phyloP scores from a whole-genome alignment of 2,888 invertebrate species.

The Scaptomyza flava region DNA sequence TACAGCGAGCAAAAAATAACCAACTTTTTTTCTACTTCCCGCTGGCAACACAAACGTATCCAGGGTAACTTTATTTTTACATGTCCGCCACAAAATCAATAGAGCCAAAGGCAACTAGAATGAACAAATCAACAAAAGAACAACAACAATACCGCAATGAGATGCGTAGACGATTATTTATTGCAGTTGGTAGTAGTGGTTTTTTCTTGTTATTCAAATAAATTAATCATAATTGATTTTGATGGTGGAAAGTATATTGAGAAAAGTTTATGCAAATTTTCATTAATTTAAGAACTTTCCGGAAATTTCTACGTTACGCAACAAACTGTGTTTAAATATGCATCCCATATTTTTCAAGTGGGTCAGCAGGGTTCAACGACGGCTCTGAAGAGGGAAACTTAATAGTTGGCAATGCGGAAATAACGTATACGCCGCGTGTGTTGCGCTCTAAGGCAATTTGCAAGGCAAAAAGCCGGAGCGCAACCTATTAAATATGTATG shows the following conservation, averaged over 20 bases:
- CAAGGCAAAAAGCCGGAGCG: constrained; percentile 21
- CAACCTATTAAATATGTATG: constrained; percentile 60
- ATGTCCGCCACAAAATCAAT: constrained; percentile 55
- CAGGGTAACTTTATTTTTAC: constrained; percentile 49
- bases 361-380: constrained; percentile 59
- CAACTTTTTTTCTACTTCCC: constrained; percentile 21
- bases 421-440: constrained; percentile 51
- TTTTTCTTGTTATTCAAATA: constrained; percentile 1
- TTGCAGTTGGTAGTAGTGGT: not conserved
- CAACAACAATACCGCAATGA: constrained; percentile 1
- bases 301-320: not conserved
- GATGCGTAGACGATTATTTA: constrained; percentile 6
- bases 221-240: constrained; percentile 6
- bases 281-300: too few relatives aligned
- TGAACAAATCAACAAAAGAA: constrained; percentile 6
- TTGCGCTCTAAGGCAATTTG: constrained; percentile 36
- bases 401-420: constrained; percentile 57
- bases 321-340: not conserved
- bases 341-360: constrained; percentile 42
- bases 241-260: not conserved
- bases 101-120: constrained; percentile 15
- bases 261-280: not conserved
- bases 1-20: not conserved
- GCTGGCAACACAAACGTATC: constrained; percentile 45
- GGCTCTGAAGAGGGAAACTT: constrained; percentile 29